Conservation (phyloP, 2,888 invertebrate genomes). For the Cyclophora albipunctata region DNA sequence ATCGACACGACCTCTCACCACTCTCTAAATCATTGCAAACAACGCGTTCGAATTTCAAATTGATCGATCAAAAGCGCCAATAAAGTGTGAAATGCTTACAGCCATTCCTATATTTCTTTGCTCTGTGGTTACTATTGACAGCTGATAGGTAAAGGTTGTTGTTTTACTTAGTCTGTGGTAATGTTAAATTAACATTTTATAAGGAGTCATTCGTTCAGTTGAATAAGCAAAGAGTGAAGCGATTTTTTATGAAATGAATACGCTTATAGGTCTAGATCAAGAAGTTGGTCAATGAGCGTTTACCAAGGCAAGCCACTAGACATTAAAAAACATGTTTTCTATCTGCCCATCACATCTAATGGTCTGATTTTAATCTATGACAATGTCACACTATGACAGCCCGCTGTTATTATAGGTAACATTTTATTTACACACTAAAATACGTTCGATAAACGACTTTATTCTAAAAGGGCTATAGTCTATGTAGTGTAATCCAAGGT, state of each 20-base stretch:
- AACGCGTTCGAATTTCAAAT: not conserved
- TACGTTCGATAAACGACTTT: slow-evolving; percentile 16
- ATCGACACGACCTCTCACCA: slow-evolving; percentile 64
- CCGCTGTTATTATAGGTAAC: slow-evolving; percentile 63
- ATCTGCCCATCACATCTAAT: slow-evolving; percentile 63
- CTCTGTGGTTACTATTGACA: slow-evolving; percentile 7
- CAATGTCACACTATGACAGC: slow-evolving; percentile 69
- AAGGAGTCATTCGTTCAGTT: not conserved
- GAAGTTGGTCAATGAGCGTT: too few relatives aligned
- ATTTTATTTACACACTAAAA: slow-evolving; percentile 18
- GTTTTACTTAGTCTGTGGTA: too few relatives aligned
- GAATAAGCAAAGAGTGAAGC: not conserved
- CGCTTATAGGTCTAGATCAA: too few relatives aligned
- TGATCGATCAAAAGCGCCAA: slow-evolving; percentile 25
- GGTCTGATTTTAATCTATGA: slow-evolving; percentile 55
- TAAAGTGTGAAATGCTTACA: slow-evolving; percentile 27
- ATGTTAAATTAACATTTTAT: too few relatives aligned
- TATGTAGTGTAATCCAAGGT: not conserved
- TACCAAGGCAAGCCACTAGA: too few relatives aligned
- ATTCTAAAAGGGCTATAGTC: slow-evolving; percentile 14
- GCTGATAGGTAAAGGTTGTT: not conserved
- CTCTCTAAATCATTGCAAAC: slow-evolving; percentile 44
- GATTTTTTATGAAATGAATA: too few relatives aligned
- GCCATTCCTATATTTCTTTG: slow-evolving; percentile 22
- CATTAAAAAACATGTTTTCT: slow-evolving; percentile 8